Conservation (phyloP, 2,797 vertebrate species). For the Cuculus canorus region DNA sequence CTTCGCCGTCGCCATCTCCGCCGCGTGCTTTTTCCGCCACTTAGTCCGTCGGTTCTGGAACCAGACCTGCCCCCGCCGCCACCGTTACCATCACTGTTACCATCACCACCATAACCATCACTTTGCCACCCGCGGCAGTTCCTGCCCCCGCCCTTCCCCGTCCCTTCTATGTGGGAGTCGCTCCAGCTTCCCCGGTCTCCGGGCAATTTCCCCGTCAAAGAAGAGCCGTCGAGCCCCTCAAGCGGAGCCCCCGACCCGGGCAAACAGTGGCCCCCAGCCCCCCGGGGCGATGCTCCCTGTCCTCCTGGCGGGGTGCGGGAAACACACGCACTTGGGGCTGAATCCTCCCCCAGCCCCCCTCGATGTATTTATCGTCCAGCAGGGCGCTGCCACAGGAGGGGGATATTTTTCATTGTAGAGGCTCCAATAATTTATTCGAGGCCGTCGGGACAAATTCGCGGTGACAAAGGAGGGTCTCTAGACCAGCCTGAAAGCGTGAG, state of each 20-base stretch:
- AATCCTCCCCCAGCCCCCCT: background rate
- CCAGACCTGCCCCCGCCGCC: conserved; percentile 84
- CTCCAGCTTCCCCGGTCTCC: background rate
- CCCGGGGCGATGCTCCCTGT: background rate
- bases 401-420: conserved; percentile 36
- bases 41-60: conserved; percentile 98
- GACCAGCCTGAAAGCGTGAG: conserved; percentile 15
- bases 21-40: conserved; percentile 96
- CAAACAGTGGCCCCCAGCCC: too few relatives aligned
- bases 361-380: background rate
- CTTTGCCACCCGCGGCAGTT: background rate
- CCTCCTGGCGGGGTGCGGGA: background rate
- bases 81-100: background rate
- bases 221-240: background rate
- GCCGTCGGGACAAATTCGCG: conserved; percentile 51
- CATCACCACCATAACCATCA: background rate
- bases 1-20: conserved; percentile 97
- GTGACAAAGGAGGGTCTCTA: conserved; percentile 64
- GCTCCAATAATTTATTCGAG: conserved; percentile 63
- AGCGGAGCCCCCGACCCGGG: too few relatives aligned
- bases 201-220: rapidly evolving
- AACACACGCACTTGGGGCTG: background rate
- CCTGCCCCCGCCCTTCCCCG: background rate
- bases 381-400: background rate
- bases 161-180: background rate